Evolutionary conservation across 2,888 invertebrate species (phyloP), one percentile per base, ranked within the genome.

Genomic region (Ectemnius lituratus): DNA sequence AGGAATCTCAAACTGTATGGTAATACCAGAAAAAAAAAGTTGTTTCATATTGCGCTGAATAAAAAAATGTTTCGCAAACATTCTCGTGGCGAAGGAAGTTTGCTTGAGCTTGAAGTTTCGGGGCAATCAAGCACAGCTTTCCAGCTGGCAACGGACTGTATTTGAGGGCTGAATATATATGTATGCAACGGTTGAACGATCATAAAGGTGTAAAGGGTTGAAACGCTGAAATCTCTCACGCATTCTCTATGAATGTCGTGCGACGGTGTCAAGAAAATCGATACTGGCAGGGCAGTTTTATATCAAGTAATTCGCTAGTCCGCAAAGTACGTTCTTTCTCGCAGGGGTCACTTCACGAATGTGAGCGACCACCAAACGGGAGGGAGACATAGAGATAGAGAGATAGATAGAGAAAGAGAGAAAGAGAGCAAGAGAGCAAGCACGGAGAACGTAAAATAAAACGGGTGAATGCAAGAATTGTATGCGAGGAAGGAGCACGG

Each of bases 261-360:
- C n/a, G 52, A 67, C 70, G 61, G 63, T 67, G 61, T 52, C 64
- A 66, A 56, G 68, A 37, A 64, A 72, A 77, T 77, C 76, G 75
- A 77, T 77, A 77, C 63, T 46, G 47, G 46, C 45, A 28, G 57
- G 72, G 66, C 68, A 69, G 68, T 27, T 63, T 72, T 49, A 65
- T 57, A 13, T 28, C 57, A 37, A 23, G 62, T 62, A 52, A 58
- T 37, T 49, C n/a, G 59, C 57, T 46, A 46, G 47, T n/a, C 49
- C 16, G 57, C 16, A 59, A 63, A 63, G 66, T 62, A 28, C 52
- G 56, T 46, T 56, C 23, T 68, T 46, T 37, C 37, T 8, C 37
- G 37, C 37, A 37, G 37, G 37, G 37, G 8, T 37, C 37, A 11
- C 37, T 11, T 11, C 5, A 6, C 37, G 37, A 37, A 6, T 37